Percentiles rank a stretch among this genome's conserved stretches.
Conservation (phyloP, 2,113 vertebrate genomes). For the Aspiorhynchus laticeps region DNA sequence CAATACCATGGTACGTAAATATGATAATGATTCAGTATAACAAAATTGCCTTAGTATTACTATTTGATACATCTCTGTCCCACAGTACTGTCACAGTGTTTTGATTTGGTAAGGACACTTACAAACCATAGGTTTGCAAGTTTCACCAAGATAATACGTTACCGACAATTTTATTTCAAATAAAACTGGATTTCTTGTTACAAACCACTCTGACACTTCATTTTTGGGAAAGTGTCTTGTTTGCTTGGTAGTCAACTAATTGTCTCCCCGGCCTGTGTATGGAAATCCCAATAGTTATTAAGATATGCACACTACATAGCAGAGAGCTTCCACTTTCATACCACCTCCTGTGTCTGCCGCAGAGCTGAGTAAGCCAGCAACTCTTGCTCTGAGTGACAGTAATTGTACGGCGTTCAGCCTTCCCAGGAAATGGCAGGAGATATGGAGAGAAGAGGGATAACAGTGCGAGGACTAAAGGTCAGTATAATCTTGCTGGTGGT, state of each 20-base stretch:
- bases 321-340: background rate
- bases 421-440: constrained; percentile 20
- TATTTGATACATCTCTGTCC: background rate
- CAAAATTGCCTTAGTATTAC: background rate
- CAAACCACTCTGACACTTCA: constrained; percentile 14
- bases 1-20: background rate
- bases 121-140: background rate
- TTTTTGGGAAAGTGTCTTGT: constrained; percentile 2
- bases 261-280: background rate
- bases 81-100: background rate
- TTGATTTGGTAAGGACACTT: background rate
- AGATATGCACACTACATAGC: background rate
- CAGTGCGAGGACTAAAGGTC: constrained; percentile 39
- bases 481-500: constrained; percentile 42
- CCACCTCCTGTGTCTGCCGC: background rate
- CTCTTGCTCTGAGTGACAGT: constrained; percentile 46
- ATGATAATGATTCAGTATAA: background rate
- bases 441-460: constrained; percentile 30
- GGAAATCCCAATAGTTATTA: constrained; percentile 9
- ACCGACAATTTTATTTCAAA: background rate
- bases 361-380: background rate
- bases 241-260: constrained; percentile 19
- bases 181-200: background rate
- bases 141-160: background rate
- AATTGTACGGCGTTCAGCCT: constrained; percentile 39